Evolutionary conservation across 2,888 invertebrate genomes (phyloP), one percentile per base, ranked within the genome.

Genomic region (Pachycephus smyrnensis): DNA sequence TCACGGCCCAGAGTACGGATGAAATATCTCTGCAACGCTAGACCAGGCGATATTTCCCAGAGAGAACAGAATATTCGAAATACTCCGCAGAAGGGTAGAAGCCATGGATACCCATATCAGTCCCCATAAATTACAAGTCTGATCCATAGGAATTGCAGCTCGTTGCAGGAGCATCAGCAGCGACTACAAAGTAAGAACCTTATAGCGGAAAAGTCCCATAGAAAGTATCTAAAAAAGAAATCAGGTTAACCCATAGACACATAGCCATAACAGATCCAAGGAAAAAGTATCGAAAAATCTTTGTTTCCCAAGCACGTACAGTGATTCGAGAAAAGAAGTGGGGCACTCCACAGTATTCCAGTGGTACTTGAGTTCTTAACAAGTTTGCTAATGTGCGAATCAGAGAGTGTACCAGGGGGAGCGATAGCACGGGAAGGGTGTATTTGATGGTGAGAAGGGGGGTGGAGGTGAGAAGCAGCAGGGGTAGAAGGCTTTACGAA

Each of bases 401-500:
- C 71, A 71, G 31, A 31, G 71, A 71, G 71, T 71, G 71, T 71
- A 32, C 71, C 71, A 15, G 31, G 15, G 71, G 32, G 71, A 71
- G 71, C 32, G 12, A 32, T 71, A 32, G 71, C 31, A 32, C n/a
- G 68, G n/a, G 74, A 73, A 9, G 71, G 76, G 68, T 71, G 77
- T 73, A 75, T 73, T 40, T 68, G 73, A 11, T 75, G 73, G 11
- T 31, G 69, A 12, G 55, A 36, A 69, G 75, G 68, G 68, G 31
- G 37, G 40, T 4, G 73, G 69, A 32, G 9, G 55, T 4, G 12
- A 55, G 1, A 30, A 71, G 69, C 12, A 73, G 73, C 37, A 73
- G 76, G 69, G 80, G 73, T 76, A 69, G 76, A 78, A 76, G 80
- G 80, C 76, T 80, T 77, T 79, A 78, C 76, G 79, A 80, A 82